Evolutionary conservation across 2,113 vertebrate species (phyloP).

Genomic region (Telmatochromis brichardi): DNA sequence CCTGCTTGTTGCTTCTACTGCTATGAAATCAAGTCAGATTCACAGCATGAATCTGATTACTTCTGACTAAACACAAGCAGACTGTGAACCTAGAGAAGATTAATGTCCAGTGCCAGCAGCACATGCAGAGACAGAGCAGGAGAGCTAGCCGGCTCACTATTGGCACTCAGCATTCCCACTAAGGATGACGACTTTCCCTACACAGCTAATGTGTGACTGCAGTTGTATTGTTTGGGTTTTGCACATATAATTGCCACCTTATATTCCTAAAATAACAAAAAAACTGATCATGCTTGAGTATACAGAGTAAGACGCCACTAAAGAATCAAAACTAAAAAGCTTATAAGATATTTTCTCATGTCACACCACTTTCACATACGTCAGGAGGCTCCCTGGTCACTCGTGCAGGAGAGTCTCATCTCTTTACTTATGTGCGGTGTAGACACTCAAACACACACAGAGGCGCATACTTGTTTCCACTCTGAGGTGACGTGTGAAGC

Average conservation of each 20-base stretch:
- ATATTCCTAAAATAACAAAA: not conserved
- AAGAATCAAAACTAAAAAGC: not conserved
- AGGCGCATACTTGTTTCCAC: slow-evolving; percentile 44
- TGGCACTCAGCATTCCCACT: not conserved
- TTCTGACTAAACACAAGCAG: not conserved
- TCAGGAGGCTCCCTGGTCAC: slow-evolving; percentile 31
- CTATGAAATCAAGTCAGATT: not conserved
- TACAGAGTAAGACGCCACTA: not conserved
- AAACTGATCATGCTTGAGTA: not conserved
- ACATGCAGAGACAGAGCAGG: not conserved
- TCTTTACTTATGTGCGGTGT: not conserved
- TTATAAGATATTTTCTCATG: not conserved
- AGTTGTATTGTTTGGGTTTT: not conserved
- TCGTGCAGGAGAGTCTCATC: slow-evolving; percentile 10
- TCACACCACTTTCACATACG: slow-evolving; percentile 51
- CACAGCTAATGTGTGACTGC: not conserved
- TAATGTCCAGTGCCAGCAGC: not conserved
- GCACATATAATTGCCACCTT: not conserved
- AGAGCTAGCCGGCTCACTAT: not conserved
- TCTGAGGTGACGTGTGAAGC: slow-evolving; percentile 42
- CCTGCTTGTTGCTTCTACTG: not conserved
- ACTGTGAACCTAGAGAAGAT: not conserved
- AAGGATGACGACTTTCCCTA: not conserved
- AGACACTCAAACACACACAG: not conserved
- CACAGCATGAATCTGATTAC: not conserved